These are phyloP conservation scores for Bryconaethiops microstoma DNA, from an alignment of 2,797 vertebrate genomes.

Conservation along the genomic window DNA sequence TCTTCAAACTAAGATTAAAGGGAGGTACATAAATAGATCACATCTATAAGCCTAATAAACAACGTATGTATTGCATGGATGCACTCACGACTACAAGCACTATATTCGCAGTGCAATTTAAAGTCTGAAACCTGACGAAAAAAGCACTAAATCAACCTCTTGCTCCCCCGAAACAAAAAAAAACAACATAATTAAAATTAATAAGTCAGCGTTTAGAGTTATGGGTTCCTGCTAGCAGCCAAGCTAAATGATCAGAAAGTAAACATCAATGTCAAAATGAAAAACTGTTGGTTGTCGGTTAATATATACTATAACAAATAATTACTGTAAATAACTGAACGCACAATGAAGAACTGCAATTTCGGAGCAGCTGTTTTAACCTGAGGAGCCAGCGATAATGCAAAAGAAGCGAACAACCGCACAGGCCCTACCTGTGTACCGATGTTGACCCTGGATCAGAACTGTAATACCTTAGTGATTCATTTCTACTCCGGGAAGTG, in stretches of 20 bases:
- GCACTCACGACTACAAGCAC: no score
- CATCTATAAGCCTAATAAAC: no score
- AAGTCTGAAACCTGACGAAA: no score
- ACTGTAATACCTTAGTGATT: not conserved
- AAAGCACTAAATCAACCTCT: no score
- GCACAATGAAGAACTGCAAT: not conserved
- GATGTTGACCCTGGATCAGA: not conserved
- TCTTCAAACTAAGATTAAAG: no score
- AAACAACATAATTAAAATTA: not conserved
- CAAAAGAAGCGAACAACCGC: not conserved
- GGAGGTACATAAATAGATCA: no score
- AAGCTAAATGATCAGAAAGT: not conserved
- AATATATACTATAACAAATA: no score
- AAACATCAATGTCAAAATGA: not conserved
- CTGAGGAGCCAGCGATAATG: no score
- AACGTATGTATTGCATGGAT: no score
- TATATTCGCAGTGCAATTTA: no score
- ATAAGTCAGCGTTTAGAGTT: not conserved
- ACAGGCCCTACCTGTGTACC: not conserved
- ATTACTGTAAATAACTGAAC: not conserved
- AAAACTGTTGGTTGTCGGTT: no score
- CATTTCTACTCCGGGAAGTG: not conserved
- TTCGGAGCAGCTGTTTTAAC: not conserved
- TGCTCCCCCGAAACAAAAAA: not conserved
- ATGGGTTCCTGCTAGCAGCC: not conserved